Base-by-base conservation (phyloP, 2,888 invertebrate species). In the Pseudococcus longispinus region DNA sequence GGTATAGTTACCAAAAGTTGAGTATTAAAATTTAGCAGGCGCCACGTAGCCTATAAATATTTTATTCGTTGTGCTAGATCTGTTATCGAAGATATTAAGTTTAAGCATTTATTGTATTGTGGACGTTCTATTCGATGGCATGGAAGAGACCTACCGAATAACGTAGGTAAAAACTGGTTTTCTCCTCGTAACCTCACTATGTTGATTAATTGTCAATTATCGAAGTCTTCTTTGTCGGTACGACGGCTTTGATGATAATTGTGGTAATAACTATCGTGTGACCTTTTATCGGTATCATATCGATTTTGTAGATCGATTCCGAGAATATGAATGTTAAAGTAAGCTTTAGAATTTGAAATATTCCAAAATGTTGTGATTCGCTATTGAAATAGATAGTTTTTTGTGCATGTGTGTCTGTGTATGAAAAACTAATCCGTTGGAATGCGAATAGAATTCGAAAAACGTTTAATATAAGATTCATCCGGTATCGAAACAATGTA, bases 191-290 rank as follows among this genome's bases (percentile, higher is more conserved):
- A 32, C 84, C 55, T 84, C n/a, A 60, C 46, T 51, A 23, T n/a
- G 55, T 84, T 85, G 85, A 85, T 85, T 85, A 85, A 85, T 85
- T 85, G 85, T 85, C 85, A 85, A 85, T 85, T 85, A 85, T 70
- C 74, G 85, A 70, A 70, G 42, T 70, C 37, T 26, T 70, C 85
- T 85, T 85, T 85, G 85, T 85, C 85, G 85, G 85, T 74, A 46
- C 74, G 70, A 74, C 32, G 42, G 74, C 44, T 85, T 70, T 70
- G 44, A 74, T 85, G 37, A 70, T 85, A 85, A 85, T 85, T 85
- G 74, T 85, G 44, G 85, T 46, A 85, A 74, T 85, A 85, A 55
- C 84, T 55, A 84, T 84, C 51, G 84, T 55, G 51, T 84, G 55
- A 84, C 84, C 84, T 55, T 84, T 84, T 84, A 84, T 84, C 84